These are phyloP conservation scores for Isaurus tuberculatus DNA, from an alignment of 92 coral and sea anemone genomes.

Conservation along the genomic window DNA sequence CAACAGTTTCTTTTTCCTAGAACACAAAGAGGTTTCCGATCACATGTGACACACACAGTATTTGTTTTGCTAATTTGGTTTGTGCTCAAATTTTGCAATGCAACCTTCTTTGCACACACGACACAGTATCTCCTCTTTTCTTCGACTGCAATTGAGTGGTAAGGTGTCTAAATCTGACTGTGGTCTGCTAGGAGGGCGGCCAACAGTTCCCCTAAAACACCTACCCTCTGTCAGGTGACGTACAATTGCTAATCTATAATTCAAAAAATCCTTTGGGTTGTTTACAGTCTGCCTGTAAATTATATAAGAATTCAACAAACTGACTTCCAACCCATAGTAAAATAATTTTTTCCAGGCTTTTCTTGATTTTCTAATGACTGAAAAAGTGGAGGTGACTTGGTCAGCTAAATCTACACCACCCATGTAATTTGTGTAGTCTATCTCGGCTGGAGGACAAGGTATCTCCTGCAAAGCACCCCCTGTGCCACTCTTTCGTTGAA, in stretches of 20 bases:
- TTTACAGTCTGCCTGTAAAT: conserved; percentile 25
- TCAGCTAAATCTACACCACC: conserved; percentile 48
- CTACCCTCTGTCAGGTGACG: conserved; percentile 7
- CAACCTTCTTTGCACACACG: conserved; percentile 57
- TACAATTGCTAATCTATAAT: conserved; percentile 1
- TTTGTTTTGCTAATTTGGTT: conserved; percentile 14
- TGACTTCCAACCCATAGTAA: conserved; percentile 59
- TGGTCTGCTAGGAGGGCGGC: conserved; percentile 38
- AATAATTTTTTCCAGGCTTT: conserved; percentile 60
- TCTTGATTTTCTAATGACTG: conserved; percentile 49
- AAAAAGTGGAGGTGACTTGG: conserved; percentile 37
- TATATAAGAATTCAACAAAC: conserved; percentile 52
- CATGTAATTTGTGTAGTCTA: conserved; percentile 35
- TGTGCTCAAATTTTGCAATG: conserved; percentile 29
- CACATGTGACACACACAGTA: conserved; percentile 57
- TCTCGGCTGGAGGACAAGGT: conserved; percentile 53
- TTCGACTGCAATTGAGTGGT: conserved; percentile 52
- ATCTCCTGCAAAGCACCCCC: conserved; percentile 36
- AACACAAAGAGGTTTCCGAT: conserved; percentile 49
- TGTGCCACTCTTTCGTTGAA: neutral
- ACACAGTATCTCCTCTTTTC: conserved; percentile 57
- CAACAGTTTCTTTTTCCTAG: neutral
- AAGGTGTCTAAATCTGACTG: conserved; percentile 49
- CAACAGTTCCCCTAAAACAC: conserved; percentile 1
- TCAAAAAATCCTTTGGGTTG: too few relatives aligned